Base-by-base conservation (phyloP, 2,888 invertebrate species). In the Catocala nupta region DNA sequence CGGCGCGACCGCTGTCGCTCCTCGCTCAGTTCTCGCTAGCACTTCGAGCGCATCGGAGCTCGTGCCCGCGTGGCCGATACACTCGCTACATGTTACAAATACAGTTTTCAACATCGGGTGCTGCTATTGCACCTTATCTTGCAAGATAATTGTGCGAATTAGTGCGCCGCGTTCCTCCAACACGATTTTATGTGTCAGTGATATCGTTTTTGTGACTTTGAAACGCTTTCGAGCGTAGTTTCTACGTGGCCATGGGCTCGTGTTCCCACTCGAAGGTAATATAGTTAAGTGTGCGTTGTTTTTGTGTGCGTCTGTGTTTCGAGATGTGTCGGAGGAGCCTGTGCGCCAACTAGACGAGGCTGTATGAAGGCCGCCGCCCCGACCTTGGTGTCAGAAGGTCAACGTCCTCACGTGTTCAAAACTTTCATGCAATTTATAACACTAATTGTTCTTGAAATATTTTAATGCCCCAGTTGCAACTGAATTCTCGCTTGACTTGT, bases 331-430 rank as follows among this genome's bases (percentile, higher is more conserved):
- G 80, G 81, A 81, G 86, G 84, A 89, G 87, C 80, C 85, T 83
- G 84, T 83, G 85, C 81, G 86, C 83, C 81, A 86, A 81, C 87
- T 89, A 89, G 90, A 87, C 91, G 89, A 91, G 92, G 89, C 91
- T 90, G 89, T 90, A 87, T 91, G 94, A 93, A 94, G 94, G 94
- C 94, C 93, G 92, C 88, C 89, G 89, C 82, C 86, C 85, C 91
- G 94, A 94, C 94, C 94, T 94, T 94, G 90, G 83, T 90, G 89
- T 84, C 88, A 88, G 90, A 92, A 92, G 93, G 92, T 93, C 91
- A 90, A 90, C 86, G 94, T 88, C 91, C 94, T 89, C 88, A 84
- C 86, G 87, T 89, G 90, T 87, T 87, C 84, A 80, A 82, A 87
- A 84, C 84, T 87, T 86, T 86, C 81, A 75, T 89, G 86, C 86